phyloP scores from a whole-genome alignment of 2,113 vertebrate genomes.

The Calyptomena viridis region DNA sequence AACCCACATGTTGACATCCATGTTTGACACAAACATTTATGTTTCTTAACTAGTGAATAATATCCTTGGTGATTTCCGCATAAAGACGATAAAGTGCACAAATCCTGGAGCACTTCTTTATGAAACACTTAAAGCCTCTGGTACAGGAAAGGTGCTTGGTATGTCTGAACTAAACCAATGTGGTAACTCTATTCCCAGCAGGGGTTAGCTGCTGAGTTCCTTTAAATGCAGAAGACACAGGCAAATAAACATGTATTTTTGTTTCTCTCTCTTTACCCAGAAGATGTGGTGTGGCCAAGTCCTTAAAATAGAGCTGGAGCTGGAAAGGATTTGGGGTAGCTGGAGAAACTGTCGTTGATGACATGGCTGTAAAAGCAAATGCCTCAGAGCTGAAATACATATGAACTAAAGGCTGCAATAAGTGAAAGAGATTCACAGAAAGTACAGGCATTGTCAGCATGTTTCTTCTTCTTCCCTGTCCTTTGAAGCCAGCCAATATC shows the following conservation, averaged over 20 bases:
- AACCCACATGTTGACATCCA: neutral
- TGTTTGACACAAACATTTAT: neutral
- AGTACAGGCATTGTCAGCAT: neutral
- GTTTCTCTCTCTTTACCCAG: neutral
- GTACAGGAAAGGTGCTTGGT: neutral
- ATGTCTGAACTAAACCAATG: neutral
- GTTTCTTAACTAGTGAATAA: neutral
- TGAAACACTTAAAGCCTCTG: neutral
- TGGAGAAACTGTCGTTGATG: neutral
- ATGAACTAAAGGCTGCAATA: neutral
- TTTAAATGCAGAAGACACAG: neutral
- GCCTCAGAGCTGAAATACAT: neutral
- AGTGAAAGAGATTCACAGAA: neutral
- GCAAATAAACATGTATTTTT: neutral
- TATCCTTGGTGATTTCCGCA: neutral
- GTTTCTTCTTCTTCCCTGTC: neutral
- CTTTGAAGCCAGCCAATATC: neutral
- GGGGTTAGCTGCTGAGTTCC: neutral
- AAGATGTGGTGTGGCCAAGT: neutral
- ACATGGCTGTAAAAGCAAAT: neutral
- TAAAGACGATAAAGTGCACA: neutral
- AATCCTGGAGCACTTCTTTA: neutral
- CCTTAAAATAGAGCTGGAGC: neutral
- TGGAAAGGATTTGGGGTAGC: slow-evolving; percentile 2
- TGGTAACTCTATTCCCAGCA: neutral